A percentile compares a stretch with the other conserved stretches of the same genome.
These are phyloP conservation scores for Brachionus rubens DNA, from an alignment of 1,140 invertebrate species.

Conservation along the genomic window DNA sequence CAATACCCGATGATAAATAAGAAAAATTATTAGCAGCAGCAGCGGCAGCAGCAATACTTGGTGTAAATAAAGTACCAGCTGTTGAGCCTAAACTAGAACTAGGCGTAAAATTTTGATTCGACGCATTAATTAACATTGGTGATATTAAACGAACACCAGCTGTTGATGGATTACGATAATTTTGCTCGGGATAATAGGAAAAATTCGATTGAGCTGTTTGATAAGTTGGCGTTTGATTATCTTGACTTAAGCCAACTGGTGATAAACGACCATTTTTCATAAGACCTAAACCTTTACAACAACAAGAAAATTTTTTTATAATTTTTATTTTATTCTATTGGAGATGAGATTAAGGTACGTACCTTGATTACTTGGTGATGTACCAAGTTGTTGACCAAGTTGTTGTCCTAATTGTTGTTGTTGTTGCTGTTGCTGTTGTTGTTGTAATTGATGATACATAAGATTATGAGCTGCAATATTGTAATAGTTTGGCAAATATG, in stretches of 20 bases:
- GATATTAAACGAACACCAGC: constrained; percentile 29
- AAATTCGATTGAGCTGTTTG: constrained; percentile 13
- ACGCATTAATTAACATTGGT: constrained; percentile 40
- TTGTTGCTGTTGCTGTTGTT: constrained; percentile 41
- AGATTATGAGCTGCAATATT: constrained; percentile 41
- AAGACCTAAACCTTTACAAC: not conserved
- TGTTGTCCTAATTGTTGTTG: constrained; percentile 8
- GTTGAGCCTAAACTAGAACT: constrained; percentile 35
- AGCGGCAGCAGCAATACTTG: not conserved
- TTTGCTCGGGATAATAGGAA: constrained; percentile 33
- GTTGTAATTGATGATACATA: constrained; percentile 44
- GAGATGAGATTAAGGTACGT: too few species aligned
- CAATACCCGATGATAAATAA: constrained; percentile 18
- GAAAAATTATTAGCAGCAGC: not conserved
- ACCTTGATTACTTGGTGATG: not conserved
- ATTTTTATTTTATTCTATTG: not conserved
- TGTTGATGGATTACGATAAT: constrained; percentile 6
- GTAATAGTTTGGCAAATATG: constrained; percentile 30
- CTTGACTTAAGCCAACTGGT: not conserved
- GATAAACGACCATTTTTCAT: constrained; percentile 6
- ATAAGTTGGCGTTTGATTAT: constrained; percentile 7
- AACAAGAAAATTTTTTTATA: not conserved
- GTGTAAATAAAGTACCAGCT: constrained; percentile 16
- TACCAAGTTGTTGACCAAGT: not conserved
- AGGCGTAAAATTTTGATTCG: constrained; percentile 35